Conservation (phyloP, 2,888 invertebrate genomes). For the Archips xylosteana region DNA sequence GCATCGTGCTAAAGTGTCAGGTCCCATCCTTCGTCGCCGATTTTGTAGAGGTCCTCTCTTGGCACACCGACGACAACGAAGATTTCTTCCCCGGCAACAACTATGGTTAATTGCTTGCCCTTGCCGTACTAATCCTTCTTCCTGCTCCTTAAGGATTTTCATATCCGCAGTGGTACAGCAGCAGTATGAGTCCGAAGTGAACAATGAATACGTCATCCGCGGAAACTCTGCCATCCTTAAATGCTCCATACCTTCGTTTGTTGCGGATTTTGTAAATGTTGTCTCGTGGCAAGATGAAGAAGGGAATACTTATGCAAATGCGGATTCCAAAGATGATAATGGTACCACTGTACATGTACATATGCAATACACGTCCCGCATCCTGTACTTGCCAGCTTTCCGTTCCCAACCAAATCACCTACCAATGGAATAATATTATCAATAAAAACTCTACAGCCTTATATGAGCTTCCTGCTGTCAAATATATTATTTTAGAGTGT, state of each 20-base stretch:
- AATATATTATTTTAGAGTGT: conserved; percentile 5
- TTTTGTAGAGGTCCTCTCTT: conserved; percentile 92
- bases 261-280: conserved; percentile 96
- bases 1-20: conserved; percentile 92
- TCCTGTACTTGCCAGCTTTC: conserved; percentile 34
- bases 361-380: conserved; percentile 19
- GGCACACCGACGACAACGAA: conserved; percentile 92
- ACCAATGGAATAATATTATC: conserved; percentile 9
- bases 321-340: conserved; percentile 68
- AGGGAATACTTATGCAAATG: conserved; percentile 80
- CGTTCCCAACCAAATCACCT: conserved; percentile 26
- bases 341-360: conserved; percentile 58
- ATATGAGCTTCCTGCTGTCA: conserved; percentile 23
- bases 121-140: conserved; percentile 40
- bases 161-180: conserved; percentile 92
- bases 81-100: conserved; percentile 88
- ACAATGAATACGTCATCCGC: conserved; percentile 95
- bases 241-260: conserved; percentile 96
- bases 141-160: conserved; percentile 44
- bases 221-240: conserved; percentile 95
- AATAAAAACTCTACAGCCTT: conserved; percentile 10
- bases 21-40: conserved; percentile 95
- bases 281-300: conserved; percentile 94
- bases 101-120: conserved; percentile 78
- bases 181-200: conserved; percentile 96